Percentiles rank a stretch among this genome's conserved stretches.
These are phyloP conservation scores for Lasioglossum lativentre DNA, from an alignment of 2,888 invertebrate genomes.

Conservation along the genomic window DNA sequence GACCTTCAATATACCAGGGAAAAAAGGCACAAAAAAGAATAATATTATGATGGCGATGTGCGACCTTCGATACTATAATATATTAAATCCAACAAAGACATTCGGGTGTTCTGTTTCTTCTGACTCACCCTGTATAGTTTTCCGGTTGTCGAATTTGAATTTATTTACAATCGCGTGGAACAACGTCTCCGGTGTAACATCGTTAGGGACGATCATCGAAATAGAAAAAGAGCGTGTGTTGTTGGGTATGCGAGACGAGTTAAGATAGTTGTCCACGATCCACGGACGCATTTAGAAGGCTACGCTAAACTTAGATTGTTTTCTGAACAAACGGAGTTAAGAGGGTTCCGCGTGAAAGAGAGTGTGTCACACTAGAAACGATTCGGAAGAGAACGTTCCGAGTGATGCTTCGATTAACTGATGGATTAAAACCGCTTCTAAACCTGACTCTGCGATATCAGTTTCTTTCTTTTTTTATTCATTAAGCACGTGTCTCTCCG, in stretches of 20 bases:
- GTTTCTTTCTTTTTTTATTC: background rate
- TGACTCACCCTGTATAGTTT: no score
- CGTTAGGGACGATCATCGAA: background rate
- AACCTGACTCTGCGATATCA: conserved; percentile 7
- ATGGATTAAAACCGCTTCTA: conserved; percentile 27
- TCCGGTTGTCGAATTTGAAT: background rate
- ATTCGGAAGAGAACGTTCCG: conserved; percentile 11
- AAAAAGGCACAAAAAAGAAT: no score
- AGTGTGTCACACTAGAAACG: conserved; percentile 23
- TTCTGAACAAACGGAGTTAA: conserved; percentile 64
- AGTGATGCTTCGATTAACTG: conserved; percentile 31
- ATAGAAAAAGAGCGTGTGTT: background rate
- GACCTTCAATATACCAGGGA: no score
- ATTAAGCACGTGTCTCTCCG: background rate
- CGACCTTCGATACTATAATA: no score
- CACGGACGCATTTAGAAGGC: conserved; percentile 62
- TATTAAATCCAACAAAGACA: no score
- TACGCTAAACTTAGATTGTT: conserved; percentile 71
- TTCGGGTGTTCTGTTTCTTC: no score
- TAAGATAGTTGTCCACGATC: conserved; percentile 66
- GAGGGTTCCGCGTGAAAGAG: conserved; percentile 33
- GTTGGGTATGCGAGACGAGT: conserved; percentile 35
- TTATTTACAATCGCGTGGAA: background rate
- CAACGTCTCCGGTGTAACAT: background rate
- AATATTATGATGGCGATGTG: no score